A percentile compares a stretch with the other conserved stretches of the same genome.
Evolutionary conservation across 2,888 invertebrate species (phyloP).

Genomic region (Drosophila prolongata): DNA sequence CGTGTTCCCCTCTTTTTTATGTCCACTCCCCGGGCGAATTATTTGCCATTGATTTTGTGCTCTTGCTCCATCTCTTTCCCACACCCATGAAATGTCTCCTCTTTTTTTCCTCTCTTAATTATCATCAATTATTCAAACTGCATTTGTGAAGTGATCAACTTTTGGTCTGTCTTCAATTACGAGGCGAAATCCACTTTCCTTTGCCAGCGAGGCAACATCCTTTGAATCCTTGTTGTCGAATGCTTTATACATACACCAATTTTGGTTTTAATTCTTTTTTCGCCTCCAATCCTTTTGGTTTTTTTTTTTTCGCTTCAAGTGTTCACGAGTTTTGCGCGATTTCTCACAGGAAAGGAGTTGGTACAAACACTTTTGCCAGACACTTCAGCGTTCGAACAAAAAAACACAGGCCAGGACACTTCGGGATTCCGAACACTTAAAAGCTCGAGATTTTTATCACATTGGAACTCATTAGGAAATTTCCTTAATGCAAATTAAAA

Average conservation of each 20-base stretch:
- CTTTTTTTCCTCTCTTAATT: conserved; percentile 78
- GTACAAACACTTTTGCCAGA: conserved; percentile 82
- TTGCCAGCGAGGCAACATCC: conserved; percentile 12
- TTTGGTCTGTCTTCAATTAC: conserved; percentile 79
- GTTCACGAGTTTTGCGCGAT: conserved; percentile 78
- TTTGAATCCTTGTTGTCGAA: conserved; percentile 27
- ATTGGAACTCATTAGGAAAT: conserved; percentile 72
- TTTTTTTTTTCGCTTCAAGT: conserved; percentile 49
- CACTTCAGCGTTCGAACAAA: conserved; percentile 55
- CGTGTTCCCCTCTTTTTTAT: conserved; percentile 45
- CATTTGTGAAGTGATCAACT: conserved; percentile 83
- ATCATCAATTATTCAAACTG: conserved; percentile 84
- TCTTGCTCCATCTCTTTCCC: conserved; percentile 11
- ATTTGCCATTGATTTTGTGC: conserved; percentile 80
- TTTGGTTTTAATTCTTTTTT: conserved; percentile 38
- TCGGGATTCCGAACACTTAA: conserved; percentile 47
- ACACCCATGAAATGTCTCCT: conserved; percentile 19
- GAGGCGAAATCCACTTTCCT: conserved; percentile 15
- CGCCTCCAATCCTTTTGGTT: conserved; percentile 13
- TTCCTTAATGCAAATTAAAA: conserved; percentile 75
- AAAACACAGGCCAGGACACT: conserved; percentile 15
- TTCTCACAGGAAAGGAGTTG: conserved; percentile 84
- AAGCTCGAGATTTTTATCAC: conserved; percentile 65
- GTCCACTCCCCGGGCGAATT: conserved; percentile 73
- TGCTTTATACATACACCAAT: conserved; percentile 34